phyloP scores from a whole-genome alignment of 2,888 invertebrate species.

The Nephrotoma guestfalica region DNA sequence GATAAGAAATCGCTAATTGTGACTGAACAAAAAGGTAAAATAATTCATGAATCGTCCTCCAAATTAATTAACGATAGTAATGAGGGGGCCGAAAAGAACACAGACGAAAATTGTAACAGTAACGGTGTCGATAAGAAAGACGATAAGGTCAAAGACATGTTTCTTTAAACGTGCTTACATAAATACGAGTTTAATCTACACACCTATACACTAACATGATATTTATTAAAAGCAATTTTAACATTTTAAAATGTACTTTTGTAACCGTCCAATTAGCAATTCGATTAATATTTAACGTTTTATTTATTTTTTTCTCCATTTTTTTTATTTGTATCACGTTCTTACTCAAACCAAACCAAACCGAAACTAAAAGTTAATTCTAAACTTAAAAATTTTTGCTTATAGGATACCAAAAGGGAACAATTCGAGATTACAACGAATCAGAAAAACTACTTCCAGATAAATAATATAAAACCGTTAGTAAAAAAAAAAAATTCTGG shows the following conservation, averaged over 20 bases:
- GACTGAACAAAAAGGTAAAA: slow-evolving; percentile 4
- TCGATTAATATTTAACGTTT: neutral
- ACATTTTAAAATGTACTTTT: neutral
- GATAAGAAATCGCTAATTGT: neutral
- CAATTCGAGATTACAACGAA: neutral
- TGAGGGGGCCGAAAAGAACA: neutral
- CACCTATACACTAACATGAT: neutral
- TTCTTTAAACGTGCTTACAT: neutral
- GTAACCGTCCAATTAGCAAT: neutral
- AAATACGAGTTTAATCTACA: neutral
- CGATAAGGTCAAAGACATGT: neutral
- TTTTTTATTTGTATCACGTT: neutral
- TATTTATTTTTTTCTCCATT: neutral
- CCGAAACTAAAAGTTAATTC: neutral
- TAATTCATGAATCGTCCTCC: neutral
- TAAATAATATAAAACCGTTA: neutral
- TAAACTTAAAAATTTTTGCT: neutral
- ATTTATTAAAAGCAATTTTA: neutral
- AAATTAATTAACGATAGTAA: neutral
- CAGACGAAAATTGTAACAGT: neutral
- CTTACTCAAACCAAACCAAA: neutral
- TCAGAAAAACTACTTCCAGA: neutral
- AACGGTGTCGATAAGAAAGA: neutral
- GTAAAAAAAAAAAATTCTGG: neutral
- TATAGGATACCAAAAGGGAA: neutral